Conservation (phyloP, 1,140 invertebrate genomes). For the Nasonia vitripennis region DNA sequence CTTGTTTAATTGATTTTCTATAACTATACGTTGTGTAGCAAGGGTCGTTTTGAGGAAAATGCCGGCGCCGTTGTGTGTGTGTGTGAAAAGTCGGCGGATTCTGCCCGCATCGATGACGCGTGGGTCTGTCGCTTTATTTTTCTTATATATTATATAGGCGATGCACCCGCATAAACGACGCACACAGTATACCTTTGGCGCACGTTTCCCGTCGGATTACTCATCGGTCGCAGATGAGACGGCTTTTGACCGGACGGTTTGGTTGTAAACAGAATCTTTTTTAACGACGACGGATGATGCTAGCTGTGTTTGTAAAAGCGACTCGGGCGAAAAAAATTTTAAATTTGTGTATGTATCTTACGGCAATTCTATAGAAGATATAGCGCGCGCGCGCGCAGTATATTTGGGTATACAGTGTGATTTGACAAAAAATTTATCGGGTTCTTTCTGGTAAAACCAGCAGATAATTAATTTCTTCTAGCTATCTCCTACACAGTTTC, state of each 20-base stretch:
- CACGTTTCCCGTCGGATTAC: not conserved
- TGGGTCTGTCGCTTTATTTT: not conserved
- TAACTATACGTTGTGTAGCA: not conserved
- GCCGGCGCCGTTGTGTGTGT: too few relatives aligned
- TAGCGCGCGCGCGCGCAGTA: too few relatives aligned
- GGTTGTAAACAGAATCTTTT: not conserved
- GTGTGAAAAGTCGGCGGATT: not conserved
- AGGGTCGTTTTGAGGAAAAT: not conserved
- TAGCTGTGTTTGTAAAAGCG: not conserved
- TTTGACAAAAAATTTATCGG: not conserved
- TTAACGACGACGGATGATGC: not conserved
- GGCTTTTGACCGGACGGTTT: not conserved
- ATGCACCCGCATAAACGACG: not conserved
- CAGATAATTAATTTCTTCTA: not conserved
- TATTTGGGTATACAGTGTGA: too few relatives aligned
- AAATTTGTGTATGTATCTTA: not conserved
- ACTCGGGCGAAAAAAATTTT: too few relatives aligned
- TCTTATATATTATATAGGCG: not conserved
- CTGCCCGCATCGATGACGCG: not conserved
- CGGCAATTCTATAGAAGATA: too few relatives aligned
- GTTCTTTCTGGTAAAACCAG: too few relatives aligned
- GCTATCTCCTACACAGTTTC: not conserved
- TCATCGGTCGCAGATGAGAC: not conserved
- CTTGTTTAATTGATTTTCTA: not conserved
- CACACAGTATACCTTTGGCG: not conserved